These are phyloP conservation scores for Blastomussa wellsi DNA, from an alignment of 92 coral and sea anemone species.

Conservation along the genomic window DNA sequence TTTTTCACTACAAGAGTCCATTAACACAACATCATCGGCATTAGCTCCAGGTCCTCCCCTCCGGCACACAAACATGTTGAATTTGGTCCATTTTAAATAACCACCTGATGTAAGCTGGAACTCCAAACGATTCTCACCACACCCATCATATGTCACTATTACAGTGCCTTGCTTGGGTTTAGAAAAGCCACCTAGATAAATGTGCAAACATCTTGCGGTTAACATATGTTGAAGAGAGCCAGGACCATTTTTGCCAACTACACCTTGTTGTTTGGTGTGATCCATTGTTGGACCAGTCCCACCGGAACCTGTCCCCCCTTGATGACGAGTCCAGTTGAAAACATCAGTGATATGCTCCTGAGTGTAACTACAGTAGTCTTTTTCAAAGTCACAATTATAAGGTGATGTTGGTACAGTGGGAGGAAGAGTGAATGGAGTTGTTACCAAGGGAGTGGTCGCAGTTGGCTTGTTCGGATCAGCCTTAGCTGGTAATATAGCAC, in stretches of 20 bases:
- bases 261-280: conserved; percentile 90
- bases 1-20: conserved; percentile 61
- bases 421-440: conserved; percentile 73
- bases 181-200: conserved; percentile 54
- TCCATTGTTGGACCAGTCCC: conserved; percentile 86
- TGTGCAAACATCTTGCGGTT: conserved; percentile 82
- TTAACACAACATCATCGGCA: conserved; percentile 72
- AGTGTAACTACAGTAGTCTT: conserved; percentile 65
- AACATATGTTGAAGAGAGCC: conserved; percentile 83
- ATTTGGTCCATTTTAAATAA: conserved; percentile 67
- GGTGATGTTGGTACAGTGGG: conserved; percentile 71
- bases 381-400: conserved; percentile 94
- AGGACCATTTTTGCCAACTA: conserved; percentile 78
- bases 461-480: conserved; percentile 68
- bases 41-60: conserved; percentile 61
- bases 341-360: conserved; percentile 66
- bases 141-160: conserved; percentile 79
- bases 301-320: conserved; percentile 81
- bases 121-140: conserved; percentile 79
- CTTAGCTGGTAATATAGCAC: conserved; percentile 66
- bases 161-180: conserved; percentile 68
- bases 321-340: conserved; percentile 93
- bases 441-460: conserved; percentile 47
- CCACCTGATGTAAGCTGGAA: conserved; percentile 73
- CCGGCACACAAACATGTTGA: conserved; percentile 65